Conservation (phyloP, 2,888 invertebrate species). For the Caenorhabditis zanzibari region DNA sequence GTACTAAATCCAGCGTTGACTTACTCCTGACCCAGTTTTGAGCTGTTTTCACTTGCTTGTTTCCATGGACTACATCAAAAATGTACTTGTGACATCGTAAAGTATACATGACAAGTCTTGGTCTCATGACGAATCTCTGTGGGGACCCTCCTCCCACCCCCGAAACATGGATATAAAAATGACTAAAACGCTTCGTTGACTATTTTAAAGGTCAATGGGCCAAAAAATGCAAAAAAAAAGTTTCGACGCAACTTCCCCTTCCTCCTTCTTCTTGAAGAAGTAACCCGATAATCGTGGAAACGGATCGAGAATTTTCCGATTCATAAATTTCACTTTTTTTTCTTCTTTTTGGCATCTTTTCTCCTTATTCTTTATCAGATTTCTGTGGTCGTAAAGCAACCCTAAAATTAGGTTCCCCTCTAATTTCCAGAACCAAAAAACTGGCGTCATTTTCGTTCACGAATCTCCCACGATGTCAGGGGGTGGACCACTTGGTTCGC, state of each 20-base stretch:
- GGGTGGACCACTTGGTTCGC: background rate
- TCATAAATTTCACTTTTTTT: background rate
- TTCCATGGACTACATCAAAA: conserved; percentile 15
- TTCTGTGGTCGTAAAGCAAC: background rate
- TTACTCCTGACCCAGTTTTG: too few species aligned
- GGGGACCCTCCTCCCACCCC: too few species aligned
- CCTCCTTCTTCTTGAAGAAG: background rate
- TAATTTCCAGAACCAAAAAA: background rate
- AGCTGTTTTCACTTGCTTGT: background rate
- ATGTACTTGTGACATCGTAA: background rate
- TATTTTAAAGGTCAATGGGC: conserved; percentile 30
- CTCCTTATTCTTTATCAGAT: background rate
- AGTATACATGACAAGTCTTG: background rate
- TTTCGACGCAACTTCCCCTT: background rate
- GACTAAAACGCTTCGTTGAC: too few species aligned
- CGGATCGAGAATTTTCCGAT: background rate
- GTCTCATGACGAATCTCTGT: background rate
- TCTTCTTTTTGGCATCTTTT: background rate
- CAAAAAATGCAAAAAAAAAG: conserved; percentile 17
- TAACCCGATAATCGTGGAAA: conserved; percentile 34
- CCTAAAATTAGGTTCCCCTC: conserved; percentile 14
- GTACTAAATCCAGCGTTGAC: too few species aligned
- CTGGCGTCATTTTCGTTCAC: conserved; percentile 10
- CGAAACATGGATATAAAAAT: background rate
- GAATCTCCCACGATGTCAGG: conserved; percentile 16